Base-by-base conservation (phyloP, 2,113 vertebrate species). In the Lipotes vexillifer region DNA sequence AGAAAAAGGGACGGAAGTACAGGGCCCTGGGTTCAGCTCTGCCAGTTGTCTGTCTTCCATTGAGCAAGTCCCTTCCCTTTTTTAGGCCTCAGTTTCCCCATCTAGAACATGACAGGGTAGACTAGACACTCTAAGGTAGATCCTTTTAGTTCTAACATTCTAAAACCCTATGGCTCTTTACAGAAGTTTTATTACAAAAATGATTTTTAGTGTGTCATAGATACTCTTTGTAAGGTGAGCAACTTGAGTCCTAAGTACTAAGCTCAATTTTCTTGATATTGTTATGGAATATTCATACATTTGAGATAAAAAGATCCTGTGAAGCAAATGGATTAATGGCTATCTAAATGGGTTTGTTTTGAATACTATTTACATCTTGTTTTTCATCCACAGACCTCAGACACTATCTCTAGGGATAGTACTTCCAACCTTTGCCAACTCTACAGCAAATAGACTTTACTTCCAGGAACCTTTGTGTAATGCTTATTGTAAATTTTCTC, bases 361-460 rank as follows among this genome's bases (percentile, higher is more conserved):
- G 57, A 90, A 91, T 84, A 55, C 44, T 83, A 91, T 69, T 88
- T 95, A 81, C n/a, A 85, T 97, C 33, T 92, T 94, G 57, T 81
- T 92, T 95, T 96, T 90, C 23, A 71, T 92, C 52, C 65, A 44
- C 63, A 95, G 78, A 89, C 80, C 44, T 95, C 41, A 95, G 84
- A 49, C 44, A 80, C 57, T 90, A 25, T 97, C 97, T 95, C 88
- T 36, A 89, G 94, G 94, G 95, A 94, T 55, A 90, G 17, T 81
- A 41, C 25, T 80, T 97, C 81, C 85, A 97, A 75, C 3, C 84
- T 75, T 97, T 95, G 97, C 80, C 75, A 97, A n/a, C 57, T 82
- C 61, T 61, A 94, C 36, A 96, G 87, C 38, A 96, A 95, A 96
- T 57, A 90, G 90, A 92, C 29, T 91, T 97, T 59, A 57, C 46